Percentiles rank a stretch among this genome's conserved stretches.
Evolutionary conservation across 2,113 vertebrate species (phyloP).

Genomic region (Tragelaphus scriptus): DNA sequence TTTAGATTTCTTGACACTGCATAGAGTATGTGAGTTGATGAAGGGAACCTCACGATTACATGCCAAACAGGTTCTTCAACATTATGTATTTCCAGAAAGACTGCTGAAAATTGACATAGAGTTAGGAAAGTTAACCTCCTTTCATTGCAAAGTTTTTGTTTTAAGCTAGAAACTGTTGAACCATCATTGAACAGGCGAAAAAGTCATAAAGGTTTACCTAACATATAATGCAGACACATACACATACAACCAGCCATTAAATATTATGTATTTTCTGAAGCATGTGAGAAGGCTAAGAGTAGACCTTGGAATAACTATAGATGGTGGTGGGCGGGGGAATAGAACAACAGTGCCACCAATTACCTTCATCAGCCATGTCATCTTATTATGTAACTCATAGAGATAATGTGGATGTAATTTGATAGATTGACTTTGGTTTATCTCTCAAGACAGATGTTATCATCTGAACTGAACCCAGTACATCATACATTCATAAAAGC

Average conservation of each 20-base stretch:
- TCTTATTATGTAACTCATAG: neutral
- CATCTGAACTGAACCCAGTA: constrained; percentile 45
- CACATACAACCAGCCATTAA: neutral
- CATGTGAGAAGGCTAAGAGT: neutral
- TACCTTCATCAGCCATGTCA: neutral
- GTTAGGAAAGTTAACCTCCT: constrained; percentile 48
- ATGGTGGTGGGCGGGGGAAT: neutral
- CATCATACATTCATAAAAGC: constrained; percentile 65
- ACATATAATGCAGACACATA: neutral
- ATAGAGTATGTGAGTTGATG: constrained; percentile 32
- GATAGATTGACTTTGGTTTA: constrained; percentile 50
- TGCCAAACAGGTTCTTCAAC: constrained; percentile 42
- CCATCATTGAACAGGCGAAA: neutral
- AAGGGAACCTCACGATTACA: constrained; percentile 39
- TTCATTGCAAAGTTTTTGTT: neutral
- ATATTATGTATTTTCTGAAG: neutral
- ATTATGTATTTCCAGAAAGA: constrained; percentile 35
- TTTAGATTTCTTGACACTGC: constrained; percentile 49
- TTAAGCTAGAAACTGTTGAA: neutral
- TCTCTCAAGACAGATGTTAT: constrained; percentile 57
- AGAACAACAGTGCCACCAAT: neutral
- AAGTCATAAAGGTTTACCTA: constrained; percentile 1
- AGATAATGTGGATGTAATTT: constrained; percentile 9
- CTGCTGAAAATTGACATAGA: neutral
- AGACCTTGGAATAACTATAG: neutral